Conservation (phyloP, 1,140 invertebrate genomes). For the Thaumetopoea pityocampa region DNA sequence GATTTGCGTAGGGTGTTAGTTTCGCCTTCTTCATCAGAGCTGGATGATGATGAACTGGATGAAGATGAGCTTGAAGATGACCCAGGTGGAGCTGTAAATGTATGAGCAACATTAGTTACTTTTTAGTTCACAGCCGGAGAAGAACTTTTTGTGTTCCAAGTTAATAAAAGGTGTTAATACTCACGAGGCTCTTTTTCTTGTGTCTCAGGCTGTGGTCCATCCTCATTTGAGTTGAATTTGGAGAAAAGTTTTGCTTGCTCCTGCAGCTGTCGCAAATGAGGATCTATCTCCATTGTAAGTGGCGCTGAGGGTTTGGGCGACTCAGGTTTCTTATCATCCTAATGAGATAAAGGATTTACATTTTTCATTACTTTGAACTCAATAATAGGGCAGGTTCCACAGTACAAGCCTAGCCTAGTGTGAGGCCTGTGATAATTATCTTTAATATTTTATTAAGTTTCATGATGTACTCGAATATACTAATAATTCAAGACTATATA, state of each 20-base stretch:
- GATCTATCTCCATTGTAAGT: constrained; percentile 71
- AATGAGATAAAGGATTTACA: too few relatives aligned
- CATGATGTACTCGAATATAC: too few relatives aligned
- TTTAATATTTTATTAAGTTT: too few relatives aligned
- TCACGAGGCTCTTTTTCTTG: constrained; percentile 60
- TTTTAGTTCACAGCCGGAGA: not conserved
- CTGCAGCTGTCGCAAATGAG: constrained; percentile 61
- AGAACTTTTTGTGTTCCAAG: too few relatives aligned
- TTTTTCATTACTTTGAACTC: too few relatives aligned
- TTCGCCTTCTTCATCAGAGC: constrained; percentile 63
- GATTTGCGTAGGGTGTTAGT: constrained; percentile 48
- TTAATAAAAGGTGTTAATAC: constrained; percentile 1
- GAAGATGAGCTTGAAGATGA: constrained; percentile 67
- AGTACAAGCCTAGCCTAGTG: too few relatives aligned
- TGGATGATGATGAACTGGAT: constrained; percentile 64
- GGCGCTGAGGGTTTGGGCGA: constrained; percentile 65
- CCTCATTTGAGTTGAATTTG: constrained; percentile 56
- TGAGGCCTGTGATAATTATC: too few relatives aligned
- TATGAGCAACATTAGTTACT: not conserved
- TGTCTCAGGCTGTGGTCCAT: constrained; percentile 32
- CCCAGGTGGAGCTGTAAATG: constrained; percentile 54
- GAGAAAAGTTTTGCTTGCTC: constrained; percentile 71
- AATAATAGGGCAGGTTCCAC: too few relatives aligned
- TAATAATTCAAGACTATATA: too few relatives aligned
- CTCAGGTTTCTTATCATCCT: constrained; percentile 61